A percentile compares a stretch with the other conserved stretches of the same genome.
Evolutionary conservation across 2,888 invertebrate species (phyloP).

Genomic region (Drosophila setosimentum): DNA sequence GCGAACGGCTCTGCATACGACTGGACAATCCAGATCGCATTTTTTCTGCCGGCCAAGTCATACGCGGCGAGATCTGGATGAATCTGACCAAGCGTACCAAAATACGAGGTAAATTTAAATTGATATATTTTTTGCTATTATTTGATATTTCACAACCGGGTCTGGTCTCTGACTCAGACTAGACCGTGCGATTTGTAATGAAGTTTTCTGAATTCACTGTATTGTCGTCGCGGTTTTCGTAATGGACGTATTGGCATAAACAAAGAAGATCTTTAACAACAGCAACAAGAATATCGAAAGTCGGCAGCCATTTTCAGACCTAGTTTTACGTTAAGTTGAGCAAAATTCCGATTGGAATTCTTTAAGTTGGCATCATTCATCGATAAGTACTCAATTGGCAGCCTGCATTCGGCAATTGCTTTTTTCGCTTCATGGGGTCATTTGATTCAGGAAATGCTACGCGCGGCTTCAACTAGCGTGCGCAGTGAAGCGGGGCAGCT

Average conservation of each 20-base stretch:
- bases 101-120: constrained; percentile 82
- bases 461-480: constrained; percentile 32
- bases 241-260: constrained; percentile 72
- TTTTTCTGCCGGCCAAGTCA: constrained; percentile 83
- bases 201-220: constrained; percentile 29
- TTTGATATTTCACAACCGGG: constrained; percentile 35
- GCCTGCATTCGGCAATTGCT: constrained; percentile 45
- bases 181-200: constrained; percentile 34
- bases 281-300: constrained; percentile 28
- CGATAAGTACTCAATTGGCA: constrained; percentile 61
- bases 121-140: constrained; percentile 17
- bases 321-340: constrained; percentile 28
- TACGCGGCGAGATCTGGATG: constrained; percentile 83
- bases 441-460: constrained; percentile 73
- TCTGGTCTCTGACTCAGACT: constrained; percentile 65
- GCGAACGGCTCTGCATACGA: constrained; percentile 83
- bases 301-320: constrained; percentile 34
- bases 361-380: constrained; percentile 58
- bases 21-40: constrained; percentile 83
- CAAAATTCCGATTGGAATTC: constrained; percentile 53
- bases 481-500: constrained; percentile 25
- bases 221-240: constrained; percentile 53
- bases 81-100: constrained; percentile 84
- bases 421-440: constrained; percentile 53
- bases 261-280: constrained; percentile 64